phyloP scores from a whole-genome alignment of 2,113 vertebrate species.

The Ceuthmochares aereus region DNA sequence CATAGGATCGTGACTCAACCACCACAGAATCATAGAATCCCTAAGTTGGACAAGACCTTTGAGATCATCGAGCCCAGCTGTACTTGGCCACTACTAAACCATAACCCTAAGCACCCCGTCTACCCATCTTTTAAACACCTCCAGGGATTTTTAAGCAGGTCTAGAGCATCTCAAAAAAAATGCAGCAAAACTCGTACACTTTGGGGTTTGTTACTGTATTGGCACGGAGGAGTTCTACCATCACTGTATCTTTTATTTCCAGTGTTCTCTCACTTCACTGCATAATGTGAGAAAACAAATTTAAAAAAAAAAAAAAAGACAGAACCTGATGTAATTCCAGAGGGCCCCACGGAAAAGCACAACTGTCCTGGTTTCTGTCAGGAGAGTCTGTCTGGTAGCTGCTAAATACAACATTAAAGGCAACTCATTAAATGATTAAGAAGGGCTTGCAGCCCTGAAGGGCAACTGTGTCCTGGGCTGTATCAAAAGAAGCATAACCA shows the following conservation, averaged over 20 bases:
- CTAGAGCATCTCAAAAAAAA: not conserved
- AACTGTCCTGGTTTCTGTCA: not conserved
- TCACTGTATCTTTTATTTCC: not conserved
- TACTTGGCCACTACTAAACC: too few relatives aligned
- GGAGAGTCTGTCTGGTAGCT: not conserved
- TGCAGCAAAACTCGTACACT: accelerated
- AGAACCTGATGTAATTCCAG: not conserved
- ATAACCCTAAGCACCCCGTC: too few relatives aligned
- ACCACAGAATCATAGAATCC: too few relatives aligned
- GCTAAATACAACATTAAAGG: not conserved
- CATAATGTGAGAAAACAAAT: not conserved
- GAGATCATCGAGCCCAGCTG: too few relatives aligned
- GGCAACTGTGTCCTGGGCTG: too few relatives aligned
- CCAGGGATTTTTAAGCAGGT: not conserved
- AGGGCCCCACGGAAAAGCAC: accelerated
- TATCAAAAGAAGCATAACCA: too few relatives aligned
- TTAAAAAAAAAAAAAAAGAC: not conserved
- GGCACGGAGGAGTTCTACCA: not conserved
- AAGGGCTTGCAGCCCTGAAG: too few relatives aligned
- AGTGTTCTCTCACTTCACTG: not conserved
- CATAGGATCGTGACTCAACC: too few relatives aligned
- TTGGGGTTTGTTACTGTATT: accelerated
- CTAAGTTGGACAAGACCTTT: too few relatives aligned
- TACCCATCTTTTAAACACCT: too few relatives aligned
- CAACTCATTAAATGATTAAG: not conserved